Conservation (phyloP, 1,140 invertebrate species). For the Potamilus streckersoni region DNA sequence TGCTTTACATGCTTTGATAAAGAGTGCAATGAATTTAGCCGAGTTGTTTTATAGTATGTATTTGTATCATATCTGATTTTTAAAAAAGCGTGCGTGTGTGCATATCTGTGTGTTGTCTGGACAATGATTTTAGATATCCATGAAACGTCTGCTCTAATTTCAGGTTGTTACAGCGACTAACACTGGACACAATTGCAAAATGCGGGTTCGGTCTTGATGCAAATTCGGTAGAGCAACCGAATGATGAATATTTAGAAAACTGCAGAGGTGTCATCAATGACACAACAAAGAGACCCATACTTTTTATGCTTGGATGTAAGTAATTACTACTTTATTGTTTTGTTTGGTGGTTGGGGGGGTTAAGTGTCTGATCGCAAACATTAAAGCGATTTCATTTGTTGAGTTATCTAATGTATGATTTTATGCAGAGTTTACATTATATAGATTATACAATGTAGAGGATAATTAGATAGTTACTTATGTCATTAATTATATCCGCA, state of each 20-base stretch:
- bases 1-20: no score
- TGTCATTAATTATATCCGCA: no score
- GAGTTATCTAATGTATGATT: no score
- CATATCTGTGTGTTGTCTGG: not conserved
- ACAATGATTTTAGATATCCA: not conserved
- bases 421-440: no score
- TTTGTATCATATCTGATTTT: no score
- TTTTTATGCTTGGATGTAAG: conserved; percentile 61
- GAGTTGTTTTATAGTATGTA: no score
- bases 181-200: conserved; percentile 70
- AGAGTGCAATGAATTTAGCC: no score
- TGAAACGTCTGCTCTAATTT: conserved; percentile 15
- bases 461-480: no score
- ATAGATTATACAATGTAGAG: no score
- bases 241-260: conserved; percentile 61
- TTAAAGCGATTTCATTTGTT: no score
- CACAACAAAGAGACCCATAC: conserved; percentile 51
- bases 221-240: conserved; percentile 67
- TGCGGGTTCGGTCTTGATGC: conserved; percentile 70
- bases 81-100: not conserved
- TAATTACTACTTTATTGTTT: conserved; percentile 3
- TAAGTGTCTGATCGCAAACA: no score
- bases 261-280: conserved; percentile 56
- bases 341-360: no score
- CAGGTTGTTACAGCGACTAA: conserved; percentile 69